Conservation (phyloP, 2,888 invertebrate genomes). For the Sarcophaga subvicina region DNA sequence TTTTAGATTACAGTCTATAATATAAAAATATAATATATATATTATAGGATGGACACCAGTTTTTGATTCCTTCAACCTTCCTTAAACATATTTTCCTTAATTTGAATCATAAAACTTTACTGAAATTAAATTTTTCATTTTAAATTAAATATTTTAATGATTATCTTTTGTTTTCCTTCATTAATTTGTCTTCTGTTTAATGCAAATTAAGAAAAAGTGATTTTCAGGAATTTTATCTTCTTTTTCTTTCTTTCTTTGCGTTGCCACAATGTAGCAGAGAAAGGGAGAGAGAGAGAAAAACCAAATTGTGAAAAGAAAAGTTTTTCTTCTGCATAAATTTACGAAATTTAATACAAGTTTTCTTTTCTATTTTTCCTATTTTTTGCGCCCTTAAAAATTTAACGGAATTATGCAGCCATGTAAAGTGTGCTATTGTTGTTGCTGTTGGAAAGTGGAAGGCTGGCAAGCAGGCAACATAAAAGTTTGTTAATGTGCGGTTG, state of each 20-base stretch:
- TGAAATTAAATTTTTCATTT: not conserved
- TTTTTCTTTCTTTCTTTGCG: conserved; percentile 18
- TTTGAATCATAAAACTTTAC: not conserved
- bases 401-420: conserved; percentile 33
- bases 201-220: conserved; percentile 21
- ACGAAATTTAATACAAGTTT: conserved; percentile 1
- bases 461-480: not conserved
- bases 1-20: too few relatives aligned
- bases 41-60: too few relatives aligned
- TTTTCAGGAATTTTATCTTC: conserved; percentile 7
- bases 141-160: not conserved
- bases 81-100: not conserved
- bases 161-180: not conserved
- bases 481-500: not conserved
- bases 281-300: not conserved
- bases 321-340: conserved; percentile 34
- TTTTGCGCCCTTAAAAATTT: conserved; percentile 14
- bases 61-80: not conserved
- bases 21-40: too few relatives aligned
- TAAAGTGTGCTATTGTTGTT: conserved; percentile 5
- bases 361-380: not conserved
- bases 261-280: not conserved
- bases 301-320: not conserved
- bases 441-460: not conserved
- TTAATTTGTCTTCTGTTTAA: not conserved